phyloP scores from a whole-genome alignment of 2,113 vertebrate genomes.

The Callocephalon fimbriatum region DNA sequence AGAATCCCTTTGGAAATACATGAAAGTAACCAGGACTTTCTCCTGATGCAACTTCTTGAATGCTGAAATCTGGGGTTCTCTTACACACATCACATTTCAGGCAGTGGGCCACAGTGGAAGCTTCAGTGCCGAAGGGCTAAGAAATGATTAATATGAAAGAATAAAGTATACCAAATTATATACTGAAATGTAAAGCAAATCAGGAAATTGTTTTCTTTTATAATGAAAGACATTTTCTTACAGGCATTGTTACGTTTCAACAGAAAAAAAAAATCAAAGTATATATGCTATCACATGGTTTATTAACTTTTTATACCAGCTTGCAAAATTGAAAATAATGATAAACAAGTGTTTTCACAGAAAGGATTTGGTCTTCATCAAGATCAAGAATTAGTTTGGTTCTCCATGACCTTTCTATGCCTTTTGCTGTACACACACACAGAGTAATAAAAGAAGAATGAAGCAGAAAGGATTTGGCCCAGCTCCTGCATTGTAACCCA shows the following conservation, averaged over 20 bases:
- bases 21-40: not conserved
- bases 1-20: constrained; percentile 39
- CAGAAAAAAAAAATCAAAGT: not conserved
- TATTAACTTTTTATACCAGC: not conserved
- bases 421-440: not conserved
- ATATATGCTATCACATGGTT: not conserved
- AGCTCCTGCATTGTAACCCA: not conserved
- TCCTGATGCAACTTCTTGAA: not conserved
- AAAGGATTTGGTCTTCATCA: not conserved
- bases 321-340: not conserved
- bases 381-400: not conserved
- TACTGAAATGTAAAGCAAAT: not conserved
- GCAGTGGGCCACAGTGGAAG: not conserved
- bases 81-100: not conserved
- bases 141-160: constrained; percentile 7
- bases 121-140: not conserved
- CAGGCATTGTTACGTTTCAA: not conserved
- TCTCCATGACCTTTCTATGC: not conserved
- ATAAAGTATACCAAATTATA: not conserved
- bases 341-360: not conserved
- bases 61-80: not conserved
- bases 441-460: not conserved
- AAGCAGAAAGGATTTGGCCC: not conserved
- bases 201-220: not conserved
- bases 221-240: not conserved